Conservation (phyloP, 2,797 vertebrate species). For the Garrulus glandarius region DNA sequence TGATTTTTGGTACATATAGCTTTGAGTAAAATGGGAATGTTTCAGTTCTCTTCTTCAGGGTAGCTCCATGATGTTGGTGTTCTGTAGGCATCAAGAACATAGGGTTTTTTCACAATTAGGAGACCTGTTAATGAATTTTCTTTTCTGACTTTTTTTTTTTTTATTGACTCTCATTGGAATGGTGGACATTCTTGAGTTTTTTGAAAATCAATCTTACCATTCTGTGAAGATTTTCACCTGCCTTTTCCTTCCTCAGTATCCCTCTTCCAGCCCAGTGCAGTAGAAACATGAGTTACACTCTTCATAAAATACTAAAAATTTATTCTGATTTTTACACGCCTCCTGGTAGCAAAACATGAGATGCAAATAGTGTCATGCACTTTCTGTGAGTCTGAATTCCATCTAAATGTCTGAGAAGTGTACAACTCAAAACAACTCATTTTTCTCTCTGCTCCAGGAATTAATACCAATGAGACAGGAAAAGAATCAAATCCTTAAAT, state of each 20-base stretch:
- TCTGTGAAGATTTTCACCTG: not conserved
- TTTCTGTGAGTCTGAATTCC: not conserved
- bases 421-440: not conserved
- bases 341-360: not conserved
- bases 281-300: not conserved
- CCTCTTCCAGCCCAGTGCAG: not conserved
- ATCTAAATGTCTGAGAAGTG: not conserved
- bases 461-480: not conserved
- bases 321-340: not conserved
- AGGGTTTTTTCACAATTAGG: accelerated
- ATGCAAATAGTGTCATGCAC: not conserved
- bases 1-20: not conserved
- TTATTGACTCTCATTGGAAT: not conserved
- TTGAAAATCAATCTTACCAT: not conserved
- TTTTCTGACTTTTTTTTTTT: not conserved
- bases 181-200: not conserved
- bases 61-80: accelerated
- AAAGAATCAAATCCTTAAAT: not conserved
- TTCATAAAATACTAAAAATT: not conserved
- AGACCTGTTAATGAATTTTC: not conserved
- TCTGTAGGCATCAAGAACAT: not conserved
- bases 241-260: accelerated
- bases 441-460: not conserved
- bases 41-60: not conserved
- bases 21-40: not conserved